Conservation (phyloP, 2,888 invertebrate genomes). For the Sturmia bella region DNA sequence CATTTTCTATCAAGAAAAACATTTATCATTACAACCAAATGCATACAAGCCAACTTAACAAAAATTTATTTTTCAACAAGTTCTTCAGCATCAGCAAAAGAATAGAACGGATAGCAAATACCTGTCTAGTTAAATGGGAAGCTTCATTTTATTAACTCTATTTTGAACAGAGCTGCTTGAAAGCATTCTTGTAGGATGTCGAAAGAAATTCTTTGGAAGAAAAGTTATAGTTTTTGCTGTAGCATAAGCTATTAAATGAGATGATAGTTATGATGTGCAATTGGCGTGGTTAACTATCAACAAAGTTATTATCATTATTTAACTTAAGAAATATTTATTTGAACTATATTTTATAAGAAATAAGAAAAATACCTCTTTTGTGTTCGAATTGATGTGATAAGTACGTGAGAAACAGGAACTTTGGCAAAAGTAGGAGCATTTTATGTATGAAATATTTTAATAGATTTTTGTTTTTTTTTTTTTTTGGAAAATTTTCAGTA, state of each 20-base stretch:
- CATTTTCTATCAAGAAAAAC: conserved; percentile 70
- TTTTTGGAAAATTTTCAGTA: no score
- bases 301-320: conserved; percentile 70
- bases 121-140: conserved; percentile 63
- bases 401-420: conserved; percentile 28
- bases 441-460: no score
- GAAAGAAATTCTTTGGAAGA: conserved; percentile 17
- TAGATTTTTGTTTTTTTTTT: no score
- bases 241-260: conserved; percentile 45
- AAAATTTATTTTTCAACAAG: conserved; percentile 21
- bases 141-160: conserved; percentile 65
- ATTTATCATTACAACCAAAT: conserved; percentile 67
- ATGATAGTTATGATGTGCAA: conserved; percentile 69
- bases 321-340: conserved; percentile 66
- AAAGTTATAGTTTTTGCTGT: conserved; percentile 1
- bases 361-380: neutral
- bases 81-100: neutral
- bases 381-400: conserved; percentile 48
- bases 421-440: no score
- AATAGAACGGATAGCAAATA: conserved; percentile 47
- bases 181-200: conserved; percentile 65
- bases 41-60: neutral
- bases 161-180: conserved; percentile 45
- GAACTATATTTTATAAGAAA: conserved; percentile 57
- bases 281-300: conserved; percentile 69